Evolutionary conservation across 2,113 vertebrate species (phyloP).

Genomic region (Microcebus griseorufus): DNA sequence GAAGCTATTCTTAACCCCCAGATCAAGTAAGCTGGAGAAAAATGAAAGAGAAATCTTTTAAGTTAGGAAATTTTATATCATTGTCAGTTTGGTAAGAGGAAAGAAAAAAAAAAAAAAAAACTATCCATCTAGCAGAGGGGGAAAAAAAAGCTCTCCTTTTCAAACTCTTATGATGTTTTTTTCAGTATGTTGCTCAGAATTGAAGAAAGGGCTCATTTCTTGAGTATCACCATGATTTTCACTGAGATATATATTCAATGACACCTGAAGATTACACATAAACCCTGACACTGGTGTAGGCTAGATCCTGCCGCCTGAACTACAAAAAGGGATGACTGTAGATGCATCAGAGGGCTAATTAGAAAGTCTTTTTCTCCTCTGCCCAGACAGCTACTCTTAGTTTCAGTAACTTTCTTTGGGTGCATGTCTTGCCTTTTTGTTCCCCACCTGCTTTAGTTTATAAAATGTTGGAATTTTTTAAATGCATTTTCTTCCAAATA

Average conservation of each 20-base stretch:
- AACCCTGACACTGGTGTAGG: constrained; percentile 44
- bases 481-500: constrained; percentile 5
- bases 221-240: constrained; percentile 66
- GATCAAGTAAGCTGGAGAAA: constrained; percentile 72
- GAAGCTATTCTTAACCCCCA: constrained; percentile 70
- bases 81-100: constrained; percentile 69
- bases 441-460: constrained; percentile 21
- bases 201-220: constrained; percentile 67
- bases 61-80: constrained; percentile 72
- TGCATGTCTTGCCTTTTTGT: neutral
- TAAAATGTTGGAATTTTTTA: constrained; percentile 15
- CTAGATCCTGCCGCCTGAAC: constrained; percentile 20
- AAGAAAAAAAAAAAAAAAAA: neutral
- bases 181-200: constrained; percentile 57
- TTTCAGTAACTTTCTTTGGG: constrained; percentile 22
- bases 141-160: constrained; percentile 40
- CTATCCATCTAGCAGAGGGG: constrained; percentile 52
- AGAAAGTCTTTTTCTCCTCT: constrained; percentile 30
- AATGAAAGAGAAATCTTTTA: constrained; percentile 75
- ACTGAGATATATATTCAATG: constrained; percentile 69
- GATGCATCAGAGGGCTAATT: constrained; percentile 51
- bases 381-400: neutral
- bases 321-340: neutral
- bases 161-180: constrained; percentile 60
- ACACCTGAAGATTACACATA: constrained; percentile 63